Evolutionary conservation across 2,797 vertebrate species (phyloP), one percentile per base, ranked within the genome.

Genomic region (Salarias fasciatus): DNA sequence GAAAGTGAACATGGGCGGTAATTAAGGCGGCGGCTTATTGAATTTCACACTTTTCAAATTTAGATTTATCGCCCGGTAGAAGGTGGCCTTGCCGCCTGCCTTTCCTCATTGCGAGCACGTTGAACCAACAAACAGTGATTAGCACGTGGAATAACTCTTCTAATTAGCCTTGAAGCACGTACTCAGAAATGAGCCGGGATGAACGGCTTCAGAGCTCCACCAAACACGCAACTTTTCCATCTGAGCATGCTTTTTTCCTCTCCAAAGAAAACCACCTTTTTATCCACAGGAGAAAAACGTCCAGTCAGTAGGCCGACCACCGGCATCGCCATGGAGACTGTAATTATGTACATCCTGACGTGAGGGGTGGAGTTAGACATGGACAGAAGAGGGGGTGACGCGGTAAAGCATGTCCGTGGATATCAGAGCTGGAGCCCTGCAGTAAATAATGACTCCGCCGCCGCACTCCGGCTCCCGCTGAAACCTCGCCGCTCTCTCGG

Each of bases 311-410:
- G 89, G 72, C 59, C 1, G 33, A 79, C 81, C 68, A 58, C 48
- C 62, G 52, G 57, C 71, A 92, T 92, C 13, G 65, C 88, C 87
- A 91, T 93, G 91, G 88, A 91, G 89, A 92, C 89, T 78, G 69
- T 88, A 91, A 93, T 91, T 88, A 89, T 79, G 69, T 84, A 84
- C 64, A 63, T 88, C 68, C 84, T 83, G 85, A 91, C 90, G 79
- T 66, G 72, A 88, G 72, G 79, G 83, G 72, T 81, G 66, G 77
- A 77, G 86, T 86, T 80, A 84, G 77, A 84, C 72, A 71, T 76
- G 74, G 69, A 73, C 63, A 24, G 18, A 74, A 82, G 75, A 80
- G 63, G 55, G 67, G 66, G 48, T 78, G 84, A 79, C 42, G 69
- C 66, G 77, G 65, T 78, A 81, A 83, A 78, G 76, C 84, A 78